These are phyloP conservation scores for Oxyruncus cristatus DNA, from an alignment of 2,113 vertebrate genomes.

Conservation along the genomic window DNA sequence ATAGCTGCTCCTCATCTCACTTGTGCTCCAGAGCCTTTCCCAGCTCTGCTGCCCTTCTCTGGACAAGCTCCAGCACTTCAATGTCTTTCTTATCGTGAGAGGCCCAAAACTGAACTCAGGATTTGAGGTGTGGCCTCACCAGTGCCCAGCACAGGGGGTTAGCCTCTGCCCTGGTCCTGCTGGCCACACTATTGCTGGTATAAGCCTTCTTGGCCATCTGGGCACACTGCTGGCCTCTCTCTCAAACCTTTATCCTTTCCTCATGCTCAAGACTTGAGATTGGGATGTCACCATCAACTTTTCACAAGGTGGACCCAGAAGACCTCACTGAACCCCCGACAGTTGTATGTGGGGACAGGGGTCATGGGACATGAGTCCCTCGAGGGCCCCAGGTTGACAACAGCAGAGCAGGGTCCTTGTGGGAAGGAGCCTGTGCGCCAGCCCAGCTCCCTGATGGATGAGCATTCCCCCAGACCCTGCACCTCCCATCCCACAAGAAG, in stretches of 20 bases:
- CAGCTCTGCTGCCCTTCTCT: not conserved
- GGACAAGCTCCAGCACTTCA: not conserved
- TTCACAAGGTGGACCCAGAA: not conserved
- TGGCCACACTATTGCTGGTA: not conserved
- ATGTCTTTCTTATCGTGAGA: not conserved
- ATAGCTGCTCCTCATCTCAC: not conserved
- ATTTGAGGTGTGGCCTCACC: not conserved
- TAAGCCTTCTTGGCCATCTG: not conserved
- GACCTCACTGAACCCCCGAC: not conserved
- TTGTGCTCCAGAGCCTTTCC: not conserved
- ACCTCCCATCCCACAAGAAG: fast-evolving
- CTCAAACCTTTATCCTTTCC: not conserved
- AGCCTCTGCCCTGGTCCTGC: not conserved
- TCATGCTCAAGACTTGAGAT: fast-evolving
- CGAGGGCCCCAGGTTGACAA: not conserved
- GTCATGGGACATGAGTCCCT: not conserved
- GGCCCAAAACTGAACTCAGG: not conserved
- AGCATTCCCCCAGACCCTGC: not conserved
- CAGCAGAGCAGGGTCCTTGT: not conserved
- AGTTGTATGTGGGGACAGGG: fast-evolving
- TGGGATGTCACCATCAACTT: not conserved
- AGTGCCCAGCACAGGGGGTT: not conserved
- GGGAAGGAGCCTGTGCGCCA: fast-evolving
- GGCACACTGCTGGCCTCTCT: not conserved
- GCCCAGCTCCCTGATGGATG: not conserved